Evolutionary conservation across 2,113 vertebrate species (phyloP), one percentile per base, ranked within the genome.

Genomic region (Lipophrys pholis): DNA sequence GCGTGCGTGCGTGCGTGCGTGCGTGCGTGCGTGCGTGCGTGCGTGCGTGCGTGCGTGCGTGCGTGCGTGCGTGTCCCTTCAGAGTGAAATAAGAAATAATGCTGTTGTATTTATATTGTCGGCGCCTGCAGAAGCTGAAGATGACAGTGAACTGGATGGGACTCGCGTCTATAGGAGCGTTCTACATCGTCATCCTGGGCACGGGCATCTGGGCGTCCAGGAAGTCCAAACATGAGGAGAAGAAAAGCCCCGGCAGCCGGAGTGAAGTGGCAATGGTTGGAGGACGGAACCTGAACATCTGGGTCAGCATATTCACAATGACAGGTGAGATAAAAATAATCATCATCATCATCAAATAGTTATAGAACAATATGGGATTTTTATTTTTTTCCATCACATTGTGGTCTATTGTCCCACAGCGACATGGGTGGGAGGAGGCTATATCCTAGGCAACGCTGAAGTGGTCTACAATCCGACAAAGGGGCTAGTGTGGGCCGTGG

Each of bases 341-440:
- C n/a, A n/a, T n/a, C n/a, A n/a, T n/a, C n/a, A n/a, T n/a, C n/a
- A n/a, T n/a, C n/a, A n/a, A n/a, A n/a, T n/a, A n/a, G n/a, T n/a
- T n/a, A n/a, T n/a, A n/a, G n/a, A n/a, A n/a, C n/a, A n/a, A n/a
- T n/a, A n/a, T n/a, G n/a, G n/a, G n/a, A n/a, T n/a, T n/a, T n/a
- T n/a, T n/a, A n/a, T n/a, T n/a, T n/a, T n/a, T n/a, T n/a, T n/a
- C n/a, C n/a, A n/a, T n/a, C n/a, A n/a, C n/a, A 30, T 30, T 4
- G 21, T 30, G 21, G 21, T 30, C 2, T 30, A 52, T 5, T 30
- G 21, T 43, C 57, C 21, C 63, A 40, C 79, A 95, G 94, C 94
- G 17, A 94, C 92, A 1, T 94, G 94, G 93, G 93, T 95, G 40
- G 93, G 93, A 89, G 94, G 93, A 73, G 92, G 90, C 5, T 95